Percentiles rank a stretch among this genome's conserved stretches.
Evolutionary conservation across 2,797 vertebrate species (phyloP).

Genomic region (Atherinosoma microstoma): DNA sequence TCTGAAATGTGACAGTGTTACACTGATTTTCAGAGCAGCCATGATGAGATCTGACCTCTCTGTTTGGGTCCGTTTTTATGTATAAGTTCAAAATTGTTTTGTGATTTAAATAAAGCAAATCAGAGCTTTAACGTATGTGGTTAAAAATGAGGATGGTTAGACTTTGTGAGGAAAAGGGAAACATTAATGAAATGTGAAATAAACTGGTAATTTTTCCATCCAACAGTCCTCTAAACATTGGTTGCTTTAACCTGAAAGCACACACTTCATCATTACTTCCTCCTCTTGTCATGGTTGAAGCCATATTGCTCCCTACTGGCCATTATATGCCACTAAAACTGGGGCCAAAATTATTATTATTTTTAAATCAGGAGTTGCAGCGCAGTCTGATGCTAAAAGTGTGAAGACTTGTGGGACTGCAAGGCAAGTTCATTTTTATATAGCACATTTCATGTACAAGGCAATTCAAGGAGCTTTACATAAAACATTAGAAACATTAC

Average conservation of each 20-base stretch:
- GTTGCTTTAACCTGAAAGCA: too few relatives aligned
- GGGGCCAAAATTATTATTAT: background rate
- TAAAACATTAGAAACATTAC: too few relatives aligned
- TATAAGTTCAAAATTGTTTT: background rate
- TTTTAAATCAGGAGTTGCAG: background rate
- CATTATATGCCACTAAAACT: background rate
- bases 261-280: too few relatives aligned
- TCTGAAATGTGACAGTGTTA: constrained; percentile 44
- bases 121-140: background rate
- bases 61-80: background rate
- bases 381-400: background rate
- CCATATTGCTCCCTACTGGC: constrained; percentile 38
- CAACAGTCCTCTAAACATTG: too few relatives aligned
- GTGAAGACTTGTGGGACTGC: background rate
- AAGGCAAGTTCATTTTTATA: too few relatives aligned
- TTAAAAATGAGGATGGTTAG: background rate
- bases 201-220: too few relatives aligned
- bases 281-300: constrained; percentile 1
- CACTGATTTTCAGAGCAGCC: constrained; percentile 13
- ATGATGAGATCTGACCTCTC: constrained; percentile 9
- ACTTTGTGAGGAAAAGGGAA: background rate
- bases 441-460: too few relatives aligned
- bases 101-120: background rate
- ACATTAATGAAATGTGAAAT: too few relatives aligned
- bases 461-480: too few relatives aligned